Evolutionary conservation across 2,888 invertebrate species (phyloP).

Genomic region (Caenorhabditis becei): DNA sequence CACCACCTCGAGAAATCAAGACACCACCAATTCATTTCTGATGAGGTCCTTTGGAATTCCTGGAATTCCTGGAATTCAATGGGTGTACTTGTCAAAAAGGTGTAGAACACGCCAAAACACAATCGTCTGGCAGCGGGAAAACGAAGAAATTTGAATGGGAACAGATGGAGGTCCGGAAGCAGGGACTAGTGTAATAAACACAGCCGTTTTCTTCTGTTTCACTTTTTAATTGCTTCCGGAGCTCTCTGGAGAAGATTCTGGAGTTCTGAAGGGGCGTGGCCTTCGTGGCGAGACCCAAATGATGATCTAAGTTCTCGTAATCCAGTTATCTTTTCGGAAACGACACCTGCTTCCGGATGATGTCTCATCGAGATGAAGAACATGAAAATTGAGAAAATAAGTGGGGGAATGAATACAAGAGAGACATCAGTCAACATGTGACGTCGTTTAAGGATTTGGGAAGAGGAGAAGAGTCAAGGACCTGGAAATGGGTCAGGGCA

Average conservation of each 20-base stretch:
- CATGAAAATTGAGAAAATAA: neutral
- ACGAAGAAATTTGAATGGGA: conserved; percentile 36
- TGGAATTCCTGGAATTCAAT: too few species aligned
- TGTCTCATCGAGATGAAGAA: neutral
- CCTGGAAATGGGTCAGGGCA: too few species aligned
- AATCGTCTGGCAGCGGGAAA: neutral
- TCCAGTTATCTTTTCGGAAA: neutral
- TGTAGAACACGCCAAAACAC: too few species aligned
- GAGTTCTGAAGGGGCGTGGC: neutral
- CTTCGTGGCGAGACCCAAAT: too few species aligned
- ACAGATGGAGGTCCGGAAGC: conserved; percentile 12
- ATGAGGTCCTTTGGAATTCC: too few species aligned
- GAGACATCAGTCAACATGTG: neutral
- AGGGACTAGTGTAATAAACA: neutral
- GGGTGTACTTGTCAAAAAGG: too few species aligned
- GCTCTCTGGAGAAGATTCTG: neutral
- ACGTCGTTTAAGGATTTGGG: conserved; percentile 5
- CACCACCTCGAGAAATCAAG: too few species aligned
- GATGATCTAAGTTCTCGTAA: neutral
- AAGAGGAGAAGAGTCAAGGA: neutral
- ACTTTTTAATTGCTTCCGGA: conserved; percentile 3
- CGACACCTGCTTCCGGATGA: neutral
- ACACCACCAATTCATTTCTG: too few species aligned
- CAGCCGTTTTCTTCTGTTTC: neutral
- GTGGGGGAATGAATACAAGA: neutral